A percentile compares a stretch with the other conserved stretches of the same genome.
Conservation (phyloP, 1,140 invertebrate species). For the Popillia japonica region DNA sequence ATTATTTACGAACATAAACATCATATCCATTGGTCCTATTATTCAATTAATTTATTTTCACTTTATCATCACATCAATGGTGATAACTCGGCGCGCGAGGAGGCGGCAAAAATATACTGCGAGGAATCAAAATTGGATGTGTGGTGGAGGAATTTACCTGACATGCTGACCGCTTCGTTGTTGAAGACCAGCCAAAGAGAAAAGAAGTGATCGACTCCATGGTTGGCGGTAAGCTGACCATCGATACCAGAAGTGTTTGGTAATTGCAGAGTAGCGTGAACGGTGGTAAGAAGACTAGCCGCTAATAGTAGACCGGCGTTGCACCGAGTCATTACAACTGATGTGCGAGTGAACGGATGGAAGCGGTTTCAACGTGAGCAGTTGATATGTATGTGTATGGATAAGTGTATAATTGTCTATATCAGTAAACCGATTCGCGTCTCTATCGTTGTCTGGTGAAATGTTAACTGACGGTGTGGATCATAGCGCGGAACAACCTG, state of each 20-base stretch:
- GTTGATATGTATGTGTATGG: slow-evolving; percentile 3
- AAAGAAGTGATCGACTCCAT: slow-evolving; percentile 64
- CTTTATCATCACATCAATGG: slow-evolving; percentile 8
- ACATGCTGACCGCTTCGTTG: slow-evolving; percentile 63
- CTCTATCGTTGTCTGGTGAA: slow-evolving; percentile 42
- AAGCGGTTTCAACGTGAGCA: not conserved
- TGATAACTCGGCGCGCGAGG: not conserved
- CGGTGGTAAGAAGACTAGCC: slow-evolving; percentile 38
- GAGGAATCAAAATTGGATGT: not conserved
- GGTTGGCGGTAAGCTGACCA: slow-evolving; percentile 62
- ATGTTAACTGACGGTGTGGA: slow-evolving; percentile 28
- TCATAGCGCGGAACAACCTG: slow-evolving; percentile 26
- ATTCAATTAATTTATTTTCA: slow-evolving; percentile 34
- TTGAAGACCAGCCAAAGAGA: slow-evolving; percentile 65
- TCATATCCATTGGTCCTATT: slow-evolving; percentile 20
- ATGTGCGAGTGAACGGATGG: slow-evolving; percentile 22
- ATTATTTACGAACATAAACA: slow-evolving; percentile 22
- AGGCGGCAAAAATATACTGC: not conserved
- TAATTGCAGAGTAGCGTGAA: slow-evolving; percentile 59
- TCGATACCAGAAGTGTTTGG: slow-evolving; percentile 64
- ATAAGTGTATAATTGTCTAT: slow-evolving; percentile 1
- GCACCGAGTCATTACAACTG: slow-evolving; percentile 46
- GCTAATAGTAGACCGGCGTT: slow-evolving; percentile 41
- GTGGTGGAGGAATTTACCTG: slow-evolving; percentile 57
- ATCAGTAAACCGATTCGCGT: slow-evolving; percentile 22